Conservation (phyloP, 2,888 invertebrate genomes). For the Philereme vetulata region DNA sequence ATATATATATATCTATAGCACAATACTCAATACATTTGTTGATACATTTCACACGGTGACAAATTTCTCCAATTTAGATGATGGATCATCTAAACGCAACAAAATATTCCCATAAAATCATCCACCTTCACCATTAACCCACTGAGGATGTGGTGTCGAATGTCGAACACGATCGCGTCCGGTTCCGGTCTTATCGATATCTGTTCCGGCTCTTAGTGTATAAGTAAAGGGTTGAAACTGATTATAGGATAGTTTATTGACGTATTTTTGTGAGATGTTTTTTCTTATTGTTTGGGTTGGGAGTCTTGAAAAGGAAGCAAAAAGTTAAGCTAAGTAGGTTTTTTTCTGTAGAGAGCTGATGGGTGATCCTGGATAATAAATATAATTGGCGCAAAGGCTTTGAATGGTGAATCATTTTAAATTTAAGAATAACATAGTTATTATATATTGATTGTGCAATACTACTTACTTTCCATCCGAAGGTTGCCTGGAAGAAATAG, state of each 20-base stretch:
- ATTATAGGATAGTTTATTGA: conserved; percentile 34
- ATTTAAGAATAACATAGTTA: neutral
- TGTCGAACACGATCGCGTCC: conserved; percentile 46
- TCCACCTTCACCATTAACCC: conserved; percentile 47
- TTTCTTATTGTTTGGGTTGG: conserved; percentile 16
- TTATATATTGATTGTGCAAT: neutral
- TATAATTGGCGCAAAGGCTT: neutral
- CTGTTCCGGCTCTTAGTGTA: conserved; percentile 49
- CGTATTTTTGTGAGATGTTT: conserved; percentile 15
- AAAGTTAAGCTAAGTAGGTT: conserved; percentile 1
- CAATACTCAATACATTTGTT: too few relatives aligned
- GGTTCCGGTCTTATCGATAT: conserved; percentile 51
- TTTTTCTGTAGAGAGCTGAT: neutral
- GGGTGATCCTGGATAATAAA: neutral
- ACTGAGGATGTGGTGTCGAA: conserved; percentile 49
- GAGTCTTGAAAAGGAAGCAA: neutral
- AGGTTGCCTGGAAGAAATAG: too few relatives aligned
- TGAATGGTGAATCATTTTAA: neutral
- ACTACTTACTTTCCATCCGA: neutral
- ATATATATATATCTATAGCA: too few relatives aligned
- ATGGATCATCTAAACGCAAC: neutral
- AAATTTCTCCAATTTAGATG: too few relatives aligned
- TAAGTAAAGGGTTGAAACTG: conserved; percentile 52
- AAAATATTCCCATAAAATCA: conserved; percentile 15
- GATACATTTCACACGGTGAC: too few relatives aligned